Base-by-base conservation (phyloP, 2,113 vertebrate genomes). In the Nipponia nippon region DNA sequence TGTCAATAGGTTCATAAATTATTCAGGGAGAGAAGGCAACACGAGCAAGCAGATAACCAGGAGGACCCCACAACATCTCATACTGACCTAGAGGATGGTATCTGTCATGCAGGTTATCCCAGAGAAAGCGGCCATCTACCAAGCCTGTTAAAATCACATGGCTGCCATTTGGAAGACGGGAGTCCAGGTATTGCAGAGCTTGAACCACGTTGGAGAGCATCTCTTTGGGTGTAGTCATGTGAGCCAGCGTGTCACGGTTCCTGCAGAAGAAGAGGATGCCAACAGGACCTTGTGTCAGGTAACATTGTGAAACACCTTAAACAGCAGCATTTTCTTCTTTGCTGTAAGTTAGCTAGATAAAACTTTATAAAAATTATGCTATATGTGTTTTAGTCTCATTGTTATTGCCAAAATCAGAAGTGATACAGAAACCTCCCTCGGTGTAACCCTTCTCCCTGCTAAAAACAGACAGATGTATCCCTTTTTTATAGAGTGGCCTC, bases 21-120 rank as follows among this genome's bases (percentile, higher is more conserved):
- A 49, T 49, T 87, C 21, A 66, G 15, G 19, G 30, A 70, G 16
- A 52, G 8, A 78, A 65, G 32, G 20, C 42, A 77, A 66, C 40
- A 30, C 0, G 4, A 62, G 40, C 1, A 6, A 30, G 42, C 1
- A 44, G 53, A 53, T 17, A 65, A 62, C 10, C 22, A 38, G 47
- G 55, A 91, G 17, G 17, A 49, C 23, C n/a, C 50, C 22, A 15
- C 15, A 72, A 4, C 25, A 8, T 25, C 23, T 76, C 25, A 5
- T 7, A 50, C 27, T 96, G 98, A 98, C 98, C 98, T 66, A 98
- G 94, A 81, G 98, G 98, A 76, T 98, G 98, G 79, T 98, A 98
- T 97, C 96, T 95, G 86, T 96, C n/a, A 6, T 98, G 97, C 81
- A 98, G 86, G 25, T 94, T 92, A 50, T 98, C 96, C 98, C 98